These are phyloP conservation scores for Anarrhichthys ocellatus DNA, from an alignment of 2,113 vertebrate species.

Conservation along the genomic window DNA sequence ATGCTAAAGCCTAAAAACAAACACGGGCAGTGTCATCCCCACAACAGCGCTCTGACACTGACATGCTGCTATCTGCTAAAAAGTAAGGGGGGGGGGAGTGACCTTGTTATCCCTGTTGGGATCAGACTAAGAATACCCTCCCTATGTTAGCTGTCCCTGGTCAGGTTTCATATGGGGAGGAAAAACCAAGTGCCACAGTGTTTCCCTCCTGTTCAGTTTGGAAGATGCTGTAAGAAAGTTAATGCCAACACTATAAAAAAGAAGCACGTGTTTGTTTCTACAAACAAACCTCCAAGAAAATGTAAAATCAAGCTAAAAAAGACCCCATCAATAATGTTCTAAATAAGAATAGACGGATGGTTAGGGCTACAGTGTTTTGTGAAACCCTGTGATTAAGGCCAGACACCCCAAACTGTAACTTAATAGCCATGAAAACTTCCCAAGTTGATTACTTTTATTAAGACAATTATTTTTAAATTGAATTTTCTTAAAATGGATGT, in stretches of 20 bases:
- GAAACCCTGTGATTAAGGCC: too few species aligned
- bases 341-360: background rate
- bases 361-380: too few species aligned
- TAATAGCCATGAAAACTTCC: too few species aligned
- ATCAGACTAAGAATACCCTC: constrained; percentile 69
- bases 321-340: background rate
- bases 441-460: too few species aligned
- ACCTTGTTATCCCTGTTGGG: constrained; percentile 72
- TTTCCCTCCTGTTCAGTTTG: constrained; percentile 8
- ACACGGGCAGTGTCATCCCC: constrained; percentile 42
- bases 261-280: background rate
- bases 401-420: too few species aligned
- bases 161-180: constrained; percentile 61
- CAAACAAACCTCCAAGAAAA: background rate
- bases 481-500: too few species aligned
- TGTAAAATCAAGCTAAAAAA: background rate
- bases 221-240: constrained; percentile 4
- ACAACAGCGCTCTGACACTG: constrained; percentile 47
- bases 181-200: constrained; percentile 26
- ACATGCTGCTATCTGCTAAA: constrained; percentile 57
- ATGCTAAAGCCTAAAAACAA: constrained; percentile 64
- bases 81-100: constrained; percentile 33
- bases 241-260: background rate
- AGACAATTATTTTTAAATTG: too few species aligned
- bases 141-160: constrained; percentile 56